phyloP scores from a whole-genome alignment of 2,888 invertebrate genomes.

The Phaonia tiefii region DNA sequence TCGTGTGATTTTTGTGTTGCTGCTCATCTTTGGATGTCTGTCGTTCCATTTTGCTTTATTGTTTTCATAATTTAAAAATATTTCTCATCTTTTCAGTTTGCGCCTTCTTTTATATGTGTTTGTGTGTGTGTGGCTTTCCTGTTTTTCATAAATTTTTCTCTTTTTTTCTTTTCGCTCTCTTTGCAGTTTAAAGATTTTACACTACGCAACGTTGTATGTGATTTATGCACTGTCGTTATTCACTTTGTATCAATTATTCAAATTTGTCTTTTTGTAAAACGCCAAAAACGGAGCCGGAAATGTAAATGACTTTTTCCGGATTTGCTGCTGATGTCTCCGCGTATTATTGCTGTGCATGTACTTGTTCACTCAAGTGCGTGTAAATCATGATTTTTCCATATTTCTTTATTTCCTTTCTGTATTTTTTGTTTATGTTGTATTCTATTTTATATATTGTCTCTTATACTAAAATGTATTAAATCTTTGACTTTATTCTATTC shows the following conservation, averaged over 20 bases:
- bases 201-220: slow-evolving; percentile 72
- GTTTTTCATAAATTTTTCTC: slow-evolving; percentile 16
- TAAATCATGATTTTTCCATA: not conserved
- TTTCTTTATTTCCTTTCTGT: slow-evolving; percentile 30
- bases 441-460: slow-evolving; percentile 24
- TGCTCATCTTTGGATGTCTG: not conserved
- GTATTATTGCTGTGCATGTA: slow-evolving; percentile 38
- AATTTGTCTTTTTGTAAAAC: slow-evolving; percentile 71
- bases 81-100: slow-evolving; percentile 22
- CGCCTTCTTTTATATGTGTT: not conserved
- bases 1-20: not conserved
- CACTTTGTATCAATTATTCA: slow-evolving; percentile 73
- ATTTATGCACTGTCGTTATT: slow-evolving; percentile 73
- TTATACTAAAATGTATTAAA: slow-evolving; percentile 24
- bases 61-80: slow-evolving; percentile 25
- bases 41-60: slow-evolving; percentile 2
- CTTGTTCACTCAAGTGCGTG: not conserved
- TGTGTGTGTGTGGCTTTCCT: not conserved
- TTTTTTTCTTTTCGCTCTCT: not conserved
- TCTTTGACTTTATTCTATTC: not conserved
- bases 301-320: slow-evolving; percentile 30
- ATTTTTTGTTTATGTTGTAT: not conserved
- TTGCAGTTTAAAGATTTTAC: slow-evolving; percentile 75
- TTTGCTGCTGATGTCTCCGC: slow-evolving; percentile 1
- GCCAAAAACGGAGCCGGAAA: slow-evolving; percentile 33